A percentile compares a stretch with the other conserved stretches of the same genome.
Evolutionary conservation across 2,113 vertebrate species (phyloP).

Genomic region (Gavialis gangeticus): DNA sequence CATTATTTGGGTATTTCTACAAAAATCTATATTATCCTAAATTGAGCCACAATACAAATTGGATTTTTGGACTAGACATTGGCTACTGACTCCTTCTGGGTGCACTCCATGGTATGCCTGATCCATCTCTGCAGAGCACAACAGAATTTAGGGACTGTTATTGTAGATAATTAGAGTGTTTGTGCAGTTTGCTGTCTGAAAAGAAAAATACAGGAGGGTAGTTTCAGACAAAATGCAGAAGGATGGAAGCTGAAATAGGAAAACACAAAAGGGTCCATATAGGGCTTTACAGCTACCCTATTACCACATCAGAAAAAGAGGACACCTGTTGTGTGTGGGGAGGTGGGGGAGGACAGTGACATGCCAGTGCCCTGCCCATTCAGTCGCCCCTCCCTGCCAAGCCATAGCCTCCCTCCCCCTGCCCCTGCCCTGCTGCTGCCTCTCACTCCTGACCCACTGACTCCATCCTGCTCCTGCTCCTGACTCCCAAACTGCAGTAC

Average conservation of each 20-base stretch:
- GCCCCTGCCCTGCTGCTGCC: too few species aligned
- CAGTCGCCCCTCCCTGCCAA: too few species aligned
- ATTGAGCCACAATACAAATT: slow-evolving; percentile 56
- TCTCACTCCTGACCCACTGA: too few species aligned
- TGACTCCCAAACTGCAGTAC: too few species aligned
- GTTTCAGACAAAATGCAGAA: slow-evolving; percentile 7
- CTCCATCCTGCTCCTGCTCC: too few species aligned
- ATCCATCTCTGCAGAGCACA: slow-evolving; percentile 8
- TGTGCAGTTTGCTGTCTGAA: not conserved
- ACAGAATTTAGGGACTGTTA: not conserved
- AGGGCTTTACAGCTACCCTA: too few species aligned
- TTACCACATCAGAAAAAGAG: too few species aligned
- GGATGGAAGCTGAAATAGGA: not conserved
- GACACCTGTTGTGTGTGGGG: too few species aligned
- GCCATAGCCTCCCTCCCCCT: too few species aligned
- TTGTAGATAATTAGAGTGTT: slow-evolving; percentile 9
- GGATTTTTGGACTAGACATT: slow-evolving; percentile 57
- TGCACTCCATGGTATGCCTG: slow-evolving; percentile 45
- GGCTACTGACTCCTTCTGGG: slow-evolving; percentile 68
- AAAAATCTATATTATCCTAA: slow-evolving; percentile 60
- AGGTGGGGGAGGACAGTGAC: too few species aligned
- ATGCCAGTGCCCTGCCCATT: too few species aligned
- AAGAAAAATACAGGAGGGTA: slow-evolving; percentile 22
- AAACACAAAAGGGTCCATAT: not conserved
- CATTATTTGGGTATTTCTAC: slow-evolving; percentile 46